These are phyloP conservation scores for Pteria penguin DNA, from an alignment of 2,888 invertebrate genomes.

Conservation along the genomic window DNA sequence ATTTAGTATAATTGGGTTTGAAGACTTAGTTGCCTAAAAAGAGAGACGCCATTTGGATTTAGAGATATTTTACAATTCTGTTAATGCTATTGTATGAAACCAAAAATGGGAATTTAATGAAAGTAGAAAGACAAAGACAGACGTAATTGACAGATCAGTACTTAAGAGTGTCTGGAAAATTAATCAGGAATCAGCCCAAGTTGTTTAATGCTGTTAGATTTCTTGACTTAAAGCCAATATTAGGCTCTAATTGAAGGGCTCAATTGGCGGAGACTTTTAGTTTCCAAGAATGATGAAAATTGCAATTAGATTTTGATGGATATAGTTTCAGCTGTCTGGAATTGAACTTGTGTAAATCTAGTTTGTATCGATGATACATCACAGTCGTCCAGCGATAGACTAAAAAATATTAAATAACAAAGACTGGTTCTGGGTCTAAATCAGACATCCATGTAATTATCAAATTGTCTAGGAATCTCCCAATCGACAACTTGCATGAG, in stretches of 20 bases:
- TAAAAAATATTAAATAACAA: slow-evolving; percentile 9
- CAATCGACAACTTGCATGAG: slow-evolving; percentile 11
- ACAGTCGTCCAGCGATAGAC: neutral
- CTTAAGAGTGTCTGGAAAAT: slow-evolving; percentile 31
- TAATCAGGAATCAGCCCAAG: slow-evolving; percentile 15
- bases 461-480: slow-evolving; percentile 10
- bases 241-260: slow-evolving; percentile 27
- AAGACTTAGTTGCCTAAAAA: neutral
- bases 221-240: slow-evolving; percentile 34
- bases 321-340: slow-evolving; percentile 6
- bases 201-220: slow-evolving; percentile 27
- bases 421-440: neutral
- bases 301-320: slow-evolving; percentile 30
- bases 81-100: slow-evolving; percentile 8
- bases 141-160: slow-evolving; percentile 28
- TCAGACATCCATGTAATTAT: slow-evolving; percentile 17
- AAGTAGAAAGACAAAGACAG: slow-evolving; percentile 18
- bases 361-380: neutral
- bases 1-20: neutral
- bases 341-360: neutral
- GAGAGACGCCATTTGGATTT: neutral
- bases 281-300: slow-evolving; percentile 32
- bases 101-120: slow-evolving; percentile 25
- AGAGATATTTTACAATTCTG: slow-evolving; percentile 23
- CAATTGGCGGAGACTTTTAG: slow-evolving; percentile 28